A percentile compares a stretch with the other conserved stretches of the same genome.
These are phyloP conservation scores for Rhinoraja longicauda DNA, from an alignment of 2,797 vertebrate genomes.

Conservation along the genomic window DNA sequence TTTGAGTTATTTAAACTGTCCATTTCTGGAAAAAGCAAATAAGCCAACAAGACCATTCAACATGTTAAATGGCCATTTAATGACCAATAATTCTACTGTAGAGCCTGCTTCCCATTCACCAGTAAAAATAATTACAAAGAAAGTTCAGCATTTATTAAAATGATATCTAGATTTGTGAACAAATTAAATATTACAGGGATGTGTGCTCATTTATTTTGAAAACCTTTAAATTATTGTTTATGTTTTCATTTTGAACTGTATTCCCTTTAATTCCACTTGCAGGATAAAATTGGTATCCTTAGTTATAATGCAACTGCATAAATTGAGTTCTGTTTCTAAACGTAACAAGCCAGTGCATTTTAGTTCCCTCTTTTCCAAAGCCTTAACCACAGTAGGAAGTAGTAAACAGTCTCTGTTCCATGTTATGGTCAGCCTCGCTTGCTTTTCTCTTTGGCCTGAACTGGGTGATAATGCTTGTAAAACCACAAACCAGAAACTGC, in stretches of 20 bases:
- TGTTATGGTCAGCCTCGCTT: constrained; percentile 31
- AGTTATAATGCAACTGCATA: constrained; percentile 14
- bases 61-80: background rate
- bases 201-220: background rate
- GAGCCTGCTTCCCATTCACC: background rate
- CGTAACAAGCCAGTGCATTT: background rate
- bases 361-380: constrained; percentile 23
- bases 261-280: background rate
- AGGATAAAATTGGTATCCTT: background rate
- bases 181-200: background rate
- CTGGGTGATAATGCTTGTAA: background rate
- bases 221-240: background rate
- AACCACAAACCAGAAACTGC: constrained; percentile 35
- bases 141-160: background rate
- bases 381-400: constrained; percentile 20
- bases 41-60: background rate
- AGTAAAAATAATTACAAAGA: background rate
- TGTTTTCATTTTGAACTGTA: constrained; percentile 5
- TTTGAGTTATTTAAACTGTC: background rate
- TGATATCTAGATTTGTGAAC: background rate
- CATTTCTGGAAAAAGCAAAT: background rate
- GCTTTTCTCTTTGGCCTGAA: background rate
- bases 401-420: constrained; percentile 38
- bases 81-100: background rate
- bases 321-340: constrained; percentile 9